Evolutionary conservation across 2,888 invertebrate species (phyloP), one percentile per base, ranked within the genome.

Genomic region (Rhorus exstirpatorius): DNA sequence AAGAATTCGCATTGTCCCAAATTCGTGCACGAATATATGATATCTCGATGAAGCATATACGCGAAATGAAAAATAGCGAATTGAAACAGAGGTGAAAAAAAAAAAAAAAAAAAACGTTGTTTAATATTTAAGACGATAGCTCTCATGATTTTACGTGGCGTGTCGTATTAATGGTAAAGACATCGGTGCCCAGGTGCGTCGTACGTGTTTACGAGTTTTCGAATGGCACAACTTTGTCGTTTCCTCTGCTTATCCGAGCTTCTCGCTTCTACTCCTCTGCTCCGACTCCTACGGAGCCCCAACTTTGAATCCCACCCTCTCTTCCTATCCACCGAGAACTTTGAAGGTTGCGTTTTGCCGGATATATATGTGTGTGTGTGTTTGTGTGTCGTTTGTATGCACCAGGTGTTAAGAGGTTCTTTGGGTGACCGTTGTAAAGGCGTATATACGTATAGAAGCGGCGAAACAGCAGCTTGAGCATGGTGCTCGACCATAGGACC

Each of bases 121-220:
- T 88, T 86, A 89, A 88, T 89, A 89, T 89, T 89, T 87, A 87
- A 84, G 85, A 87, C 85, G 77, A 82, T 86, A 86, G 88, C 87
- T 89, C 87, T 87, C 87, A 87, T 85, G 85, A 80, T 83, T 78
- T 81, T 85, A 81, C 85, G 86, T 83, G 84, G 85, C 49, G 60
- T 84, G 86, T 89, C 88, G 86, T 88, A 89, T 90, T 89, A 89
- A 87, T 87, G 88, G 87, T 87, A 89, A 89, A 89, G 89, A 89
- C 88, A 90, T 89, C 87, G 87, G 84, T 61, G 83, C 90, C 88
- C 91, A 90, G 90, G 90, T 90, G 90, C 90, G 87, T 90, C 88
- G 87, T 90, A 90, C 89, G 91, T 91, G 90, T 91, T 91, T 91
- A 91, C 88, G 90, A 90, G 90, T 88, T 87, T 86, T 84, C 80